Evolutionary conservation across 2,888 invertebrate species (phyloP), one percentile per base, ranked within the genome.

Genomic region (Smittia sp.): DNA sequence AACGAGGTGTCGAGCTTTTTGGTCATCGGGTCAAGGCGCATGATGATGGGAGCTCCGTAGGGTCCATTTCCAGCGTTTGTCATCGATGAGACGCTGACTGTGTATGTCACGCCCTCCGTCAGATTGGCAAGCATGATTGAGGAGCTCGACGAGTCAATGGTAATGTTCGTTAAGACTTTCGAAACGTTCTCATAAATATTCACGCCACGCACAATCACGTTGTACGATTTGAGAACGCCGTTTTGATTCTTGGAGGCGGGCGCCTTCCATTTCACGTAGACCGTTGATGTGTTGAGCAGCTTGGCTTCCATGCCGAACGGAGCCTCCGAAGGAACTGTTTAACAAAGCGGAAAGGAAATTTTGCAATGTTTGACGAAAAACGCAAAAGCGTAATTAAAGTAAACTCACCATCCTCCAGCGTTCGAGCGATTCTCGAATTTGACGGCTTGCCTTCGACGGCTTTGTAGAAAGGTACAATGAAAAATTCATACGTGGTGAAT

Each of bases 381-480:
- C n/a, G 32, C 32, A 32, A 20, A 58, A 58, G 22, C 18, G 1
- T 20, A 18, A 58, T 58, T 9, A 58, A 58, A 20, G n/a, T 58
- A 58, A 58, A 58, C 58, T 58, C 11, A 58, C 58, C 90, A 83
- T 94, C 94, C 84, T 95, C 94, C 77, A 90, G 84, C 72, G 95
- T 96, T 81, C 89, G 86, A 73, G 90, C 89, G 75, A 87, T 87
- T 80, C 88, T 87, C 39, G 91, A 90, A 84, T 95, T 94, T 73
- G 93, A 93, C 41, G 94, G 93, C 78, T 90, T 89, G 75, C 94
- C 95, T 83, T 94, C 92, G 77, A 94, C 88, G 80, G 88, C 89
- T 82, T 90, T 91, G 83, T 90, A 94, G 84, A 93, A 96, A 76
- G 96, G 96, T 79, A 93, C 88, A 77, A 97, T 87, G 84, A 96